Evolutionary conservation across 1,140 invertebrate genomes (phyloP).

Genomic region (Frieseomelitta varia): DNA sequence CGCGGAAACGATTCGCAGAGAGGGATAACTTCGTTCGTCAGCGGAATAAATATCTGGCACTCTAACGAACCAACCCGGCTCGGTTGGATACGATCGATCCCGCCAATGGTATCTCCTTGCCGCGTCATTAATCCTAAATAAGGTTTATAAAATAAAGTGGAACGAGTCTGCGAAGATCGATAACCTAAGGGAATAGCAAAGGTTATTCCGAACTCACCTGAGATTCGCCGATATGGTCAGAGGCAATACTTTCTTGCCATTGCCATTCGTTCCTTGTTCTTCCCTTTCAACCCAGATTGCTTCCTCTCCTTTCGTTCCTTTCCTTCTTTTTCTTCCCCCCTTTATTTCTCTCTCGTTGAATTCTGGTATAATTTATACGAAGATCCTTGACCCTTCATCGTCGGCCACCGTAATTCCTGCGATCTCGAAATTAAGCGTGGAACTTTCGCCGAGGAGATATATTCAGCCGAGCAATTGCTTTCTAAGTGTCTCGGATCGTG

Average conservation of each 20-base stretch:
- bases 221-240: constrained; percentile 53
- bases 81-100: constrained; percentile 57
- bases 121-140: constrained; percentile 66
- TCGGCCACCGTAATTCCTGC: background rate
- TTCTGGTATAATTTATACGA: constrained; percentile 22
- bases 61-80: constrained; percentile 37
- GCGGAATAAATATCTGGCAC: constrained; percentile 52
- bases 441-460: constrained; percentile 10
- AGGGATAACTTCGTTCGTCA: constrained; percentile 49
- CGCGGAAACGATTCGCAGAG: constrained; percentile 1
- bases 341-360: constrained; percentile 3
- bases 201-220: constrained; percentile 48
- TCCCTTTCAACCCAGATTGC: background rate
- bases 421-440: constrained; percentile 12
- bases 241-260: constrained; percentile 36
- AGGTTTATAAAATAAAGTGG: constrained; percentile 65
- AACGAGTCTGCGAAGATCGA: constrained; percentile 52
- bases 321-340: background rate
- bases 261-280: constrained; percentile 2
- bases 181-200: constrained; percentile 56
- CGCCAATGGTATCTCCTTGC: constrained; percentile 36
- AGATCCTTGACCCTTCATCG: background rate
- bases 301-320: background rate
- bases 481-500: background rate
- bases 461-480: background rate